phyloP scores from a whole-genome alignment of 2,113 vertebrate genomes.

The Tetraodon nigroviridis region DNA sequence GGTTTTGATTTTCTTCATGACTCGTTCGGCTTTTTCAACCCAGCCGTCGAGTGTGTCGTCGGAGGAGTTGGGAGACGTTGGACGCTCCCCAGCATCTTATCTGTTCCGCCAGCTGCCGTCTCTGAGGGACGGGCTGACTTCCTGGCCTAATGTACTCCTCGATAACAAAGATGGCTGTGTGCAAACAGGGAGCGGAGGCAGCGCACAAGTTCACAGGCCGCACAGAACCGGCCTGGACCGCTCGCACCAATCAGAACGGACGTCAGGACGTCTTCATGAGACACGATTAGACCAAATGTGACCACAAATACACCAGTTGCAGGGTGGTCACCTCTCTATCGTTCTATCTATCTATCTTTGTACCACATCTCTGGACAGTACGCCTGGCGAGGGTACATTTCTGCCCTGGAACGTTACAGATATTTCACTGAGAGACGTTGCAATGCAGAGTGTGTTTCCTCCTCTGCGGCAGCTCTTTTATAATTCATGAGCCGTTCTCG shows the following conservation, averaged over 20 bases:
- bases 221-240: not conserved
- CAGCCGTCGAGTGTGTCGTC: not conserved
- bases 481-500: conserved; percentile 18
- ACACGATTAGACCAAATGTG: not conserved
- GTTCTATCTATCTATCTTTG: too few species aligned
- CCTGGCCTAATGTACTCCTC: conserved; percentile 39
- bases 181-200: not conserved
- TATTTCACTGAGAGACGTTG: too few species aligned
- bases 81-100: conserved; percentile 39
- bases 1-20: not conserved
- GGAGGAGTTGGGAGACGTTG: not conserved
- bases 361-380: too few species aligned
- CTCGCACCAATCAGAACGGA: not conserved
- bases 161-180: conserved; percentile 62
- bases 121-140: conserved; percentile 37
- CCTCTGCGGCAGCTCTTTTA: conserved; percentile 5
- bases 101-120: conserved; percentile 45
- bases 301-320: not conserved
- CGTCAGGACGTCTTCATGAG: not conserved
- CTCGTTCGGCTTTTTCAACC: not conserved
- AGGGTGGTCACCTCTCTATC: too few species aligned
- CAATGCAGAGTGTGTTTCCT: not conserved
- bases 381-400: too few species aligned
- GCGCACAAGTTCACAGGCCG: not conserved
- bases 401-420: too few species aligned